Conservation (phyloP, 2,113 vertebrate species). For the Vidua chalybeata region DNA sequence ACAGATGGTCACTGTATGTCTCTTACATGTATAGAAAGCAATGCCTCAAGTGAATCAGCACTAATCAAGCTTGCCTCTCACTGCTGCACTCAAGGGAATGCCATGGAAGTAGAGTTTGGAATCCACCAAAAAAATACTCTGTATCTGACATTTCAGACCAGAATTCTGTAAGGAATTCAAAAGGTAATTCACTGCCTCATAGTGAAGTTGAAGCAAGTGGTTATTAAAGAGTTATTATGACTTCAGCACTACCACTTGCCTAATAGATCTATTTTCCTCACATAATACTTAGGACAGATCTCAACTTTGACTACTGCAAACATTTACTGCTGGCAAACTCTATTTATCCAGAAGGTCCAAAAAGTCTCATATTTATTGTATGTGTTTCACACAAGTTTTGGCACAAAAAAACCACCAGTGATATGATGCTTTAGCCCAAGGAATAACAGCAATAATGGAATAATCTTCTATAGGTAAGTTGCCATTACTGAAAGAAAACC, state of each 20-base stretch:
- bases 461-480: background rate
- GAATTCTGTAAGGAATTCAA: background rate
- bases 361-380: background rate
- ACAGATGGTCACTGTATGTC: rapidly evolving
- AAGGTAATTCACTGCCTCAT: background rate
- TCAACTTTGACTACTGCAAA: background rate
- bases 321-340: background rate
- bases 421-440: background rate
- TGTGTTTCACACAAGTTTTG: background rate
- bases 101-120: background rate
- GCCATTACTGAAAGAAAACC: background rate
- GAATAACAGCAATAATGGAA: background rate
- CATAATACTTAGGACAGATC: background rate
- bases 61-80: background rate
- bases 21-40: background rate
- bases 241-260: background rate
- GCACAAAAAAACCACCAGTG: background rate
- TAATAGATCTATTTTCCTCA: background rate
- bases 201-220: background rate
- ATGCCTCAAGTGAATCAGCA: background rate
- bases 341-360: background rate
- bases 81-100: background rate
- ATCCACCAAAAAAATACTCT: background rate
- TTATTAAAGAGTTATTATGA: background rate
- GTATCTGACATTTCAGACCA: background rate